phyloP scores from a whole-genome alignment of 2,113 vertebrate genomes.

The Anguilla rostrata region DNA sequence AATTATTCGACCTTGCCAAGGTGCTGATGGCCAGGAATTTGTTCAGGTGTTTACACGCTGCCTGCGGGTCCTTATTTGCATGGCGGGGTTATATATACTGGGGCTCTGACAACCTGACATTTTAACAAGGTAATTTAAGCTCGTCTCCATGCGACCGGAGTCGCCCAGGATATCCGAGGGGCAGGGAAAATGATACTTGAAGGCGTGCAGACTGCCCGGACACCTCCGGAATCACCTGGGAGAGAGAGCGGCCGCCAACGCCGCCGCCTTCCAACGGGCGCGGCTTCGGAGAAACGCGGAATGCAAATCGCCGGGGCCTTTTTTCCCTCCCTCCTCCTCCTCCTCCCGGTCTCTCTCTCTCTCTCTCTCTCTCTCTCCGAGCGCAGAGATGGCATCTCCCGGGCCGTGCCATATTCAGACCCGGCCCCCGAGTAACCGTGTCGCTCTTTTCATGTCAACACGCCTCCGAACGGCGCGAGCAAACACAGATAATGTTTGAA shows the following conservation, averaged over 20 bases:
- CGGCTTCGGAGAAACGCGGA: background rate
- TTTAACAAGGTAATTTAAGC: slow-evolving; percentile 52
- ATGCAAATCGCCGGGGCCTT: background rate
- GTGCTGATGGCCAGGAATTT: slow-evolving; percentile 13
- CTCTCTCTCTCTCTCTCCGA: background rate
- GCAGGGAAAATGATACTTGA: slow-evolving; percentile 26
- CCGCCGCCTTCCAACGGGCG: background rate
- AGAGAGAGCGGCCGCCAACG: slow-evolving; percentile 25
- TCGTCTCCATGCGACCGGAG: slow-evolving; percentile 34
- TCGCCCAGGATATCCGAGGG: slow-evolving; percentile 30
- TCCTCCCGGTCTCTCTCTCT: no score
- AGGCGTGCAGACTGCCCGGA: slow-evolving; percentile 27
- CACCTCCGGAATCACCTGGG: slow-evolving; percentile 33
- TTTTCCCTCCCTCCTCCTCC: no score
- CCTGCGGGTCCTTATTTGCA: slow-evolving; percentile 35
- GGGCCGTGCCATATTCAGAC: slow-evolving; percentile 31
- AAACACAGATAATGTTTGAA: slow-evolving; percentile 50
- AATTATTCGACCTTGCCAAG: slow-evolving; percentile 3
- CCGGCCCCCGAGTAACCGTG: slow-evolving; percentile 28
- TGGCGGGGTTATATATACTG: slow-evolving; percentile 37
- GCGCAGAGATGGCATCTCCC: slow-evolving; percentile 14
- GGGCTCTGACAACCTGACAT: slow-evolving; percentile 44
- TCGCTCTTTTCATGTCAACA: slow-evolving; percentile 45
- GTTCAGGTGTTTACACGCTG: slow-evolving; percentile 3
- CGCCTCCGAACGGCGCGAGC: slow-evolving; percentile 42